Evolutionary conservation across 2,888 invertebrate species (phyloP).

Genomic region (Urechis unicinctus): DNA sequence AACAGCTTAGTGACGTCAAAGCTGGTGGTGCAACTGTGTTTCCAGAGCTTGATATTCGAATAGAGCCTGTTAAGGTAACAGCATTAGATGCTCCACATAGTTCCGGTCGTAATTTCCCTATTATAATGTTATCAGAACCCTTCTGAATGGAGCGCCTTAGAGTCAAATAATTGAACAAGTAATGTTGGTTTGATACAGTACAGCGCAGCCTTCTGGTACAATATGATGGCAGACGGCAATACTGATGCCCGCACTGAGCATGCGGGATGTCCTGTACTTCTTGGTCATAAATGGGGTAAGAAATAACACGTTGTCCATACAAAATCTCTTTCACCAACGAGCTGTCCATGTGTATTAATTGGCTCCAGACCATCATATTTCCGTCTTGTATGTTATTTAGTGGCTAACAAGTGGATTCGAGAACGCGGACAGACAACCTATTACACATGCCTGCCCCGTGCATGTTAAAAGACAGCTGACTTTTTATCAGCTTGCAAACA

Average conservation of each 20-base stretch:
- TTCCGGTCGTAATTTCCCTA: not conserved
- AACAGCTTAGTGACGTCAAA: constrained; percentile 14
- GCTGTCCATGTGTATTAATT: too few relatives aligned
- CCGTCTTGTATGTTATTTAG: constrained; percentile 15
- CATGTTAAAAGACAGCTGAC: too few relatives aligned
- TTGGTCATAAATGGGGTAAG: constrained; percentile 42
- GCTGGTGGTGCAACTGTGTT: constrained; percentile 20
- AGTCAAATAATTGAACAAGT: too few relatives aligned
- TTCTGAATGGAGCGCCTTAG: too few relatives aligned
- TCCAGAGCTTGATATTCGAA: constrained; percentile 6
- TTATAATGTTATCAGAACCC: too few relatives aligned
- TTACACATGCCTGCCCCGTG: too few relatives aligned
- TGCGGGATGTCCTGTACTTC: constrained; percentile 37
- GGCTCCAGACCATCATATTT: too few relatives aligned
- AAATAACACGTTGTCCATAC: too few relatives aligned
- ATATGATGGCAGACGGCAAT: constrained; percentile 24
- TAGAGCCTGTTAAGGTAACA: constrained; percentile 16
- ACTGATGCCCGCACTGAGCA: constrained; percentile 26
- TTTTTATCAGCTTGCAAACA: too few relatives aligned
- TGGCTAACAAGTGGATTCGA: constrained; percentile 83
- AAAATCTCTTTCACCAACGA: too few relatives aligned
- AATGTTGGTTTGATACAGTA: constrained; percentile 22
- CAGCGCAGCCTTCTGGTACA: constrained; percentile 37
- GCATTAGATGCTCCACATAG: too few relatives aligned
- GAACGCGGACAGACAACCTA: constrained; percentile 81